These are phyloP conservation scores for Seriola aureovittata DNA, from an alignment of 2,113 vertebrate genomes.

Conservation along the genomic window DNA sequence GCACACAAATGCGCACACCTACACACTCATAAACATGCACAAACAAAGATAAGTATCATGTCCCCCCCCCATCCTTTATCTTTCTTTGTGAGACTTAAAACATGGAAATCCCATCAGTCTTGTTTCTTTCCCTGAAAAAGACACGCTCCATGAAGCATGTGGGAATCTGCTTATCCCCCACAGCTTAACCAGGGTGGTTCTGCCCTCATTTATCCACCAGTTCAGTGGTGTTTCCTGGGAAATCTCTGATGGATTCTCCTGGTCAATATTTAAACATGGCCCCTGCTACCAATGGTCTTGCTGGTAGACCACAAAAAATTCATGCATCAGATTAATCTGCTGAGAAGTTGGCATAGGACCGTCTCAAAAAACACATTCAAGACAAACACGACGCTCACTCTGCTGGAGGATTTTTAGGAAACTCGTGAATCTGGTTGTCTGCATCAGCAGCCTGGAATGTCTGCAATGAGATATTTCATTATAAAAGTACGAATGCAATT, in stretches of 20 bases:
- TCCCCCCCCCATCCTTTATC: constrained; percentile 33
- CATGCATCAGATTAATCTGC: constrained; percentile 34
- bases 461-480: constrained; percentile 40
- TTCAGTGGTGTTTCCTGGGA: constrained; percentile 45
- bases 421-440: constrained; percentile 43
- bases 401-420: constrained; percentile 14
- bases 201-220: constrained; percentile 53
- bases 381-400: neutral
- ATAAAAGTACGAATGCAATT: constrained; percentile 50
- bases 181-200: constrained; percentile 54
- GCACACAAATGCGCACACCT: neutral
- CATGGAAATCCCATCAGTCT: constrained; percentile 74
- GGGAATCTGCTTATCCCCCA: constrained; percentile 69
- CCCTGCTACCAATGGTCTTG: neutral
- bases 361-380: neutral
- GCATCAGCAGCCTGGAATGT: constrained; percentile 43
- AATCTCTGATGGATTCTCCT: constrained; percentile 45
- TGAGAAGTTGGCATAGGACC: neutral
- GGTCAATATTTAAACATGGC: constrained; percentile 67
- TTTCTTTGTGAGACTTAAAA: constrained; percentile 49
- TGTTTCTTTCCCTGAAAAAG: constrained; percentile 63
- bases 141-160: constrained; percentile 70
- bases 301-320: constrained; percentile 22
- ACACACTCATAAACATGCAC: constrained; percentile 25
- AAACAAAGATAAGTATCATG: constrained; percentile 49